Evolutionary conservation across 1,140 invertebrate genomes (phyloP), one percentile per base, ranked within the genome.

Genomic region (Zophobas atratus): DNA sequence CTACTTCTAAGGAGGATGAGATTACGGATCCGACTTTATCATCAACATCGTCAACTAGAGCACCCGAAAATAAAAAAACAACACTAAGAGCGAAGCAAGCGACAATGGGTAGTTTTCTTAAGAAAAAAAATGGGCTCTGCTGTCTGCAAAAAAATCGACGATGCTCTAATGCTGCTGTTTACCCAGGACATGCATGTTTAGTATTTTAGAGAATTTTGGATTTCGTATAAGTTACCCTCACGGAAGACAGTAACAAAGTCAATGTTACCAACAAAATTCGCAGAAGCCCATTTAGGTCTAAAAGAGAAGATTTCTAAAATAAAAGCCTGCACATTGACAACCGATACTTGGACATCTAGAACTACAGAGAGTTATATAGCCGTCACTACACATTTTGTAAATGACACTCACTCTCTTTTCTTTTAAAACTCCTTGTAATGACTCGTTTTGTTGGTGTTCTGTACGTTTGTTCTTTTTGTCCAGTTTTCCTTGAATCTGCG

Each of bases 201-300:
- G 78, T 5, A 67, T 84, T 36, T 81, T 84, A 1, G 83, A 84
- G 79, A 80, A 84, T 60, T 1, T 77, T 35, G 82, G 79, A 4
- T 85, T 85, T 77, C 73, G 56, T 85, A 84, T 51, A 41, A 79
- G 2, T 75, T 85, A 35, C 84, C 81, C 20, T 60, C 63, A 34
- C 51, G 79, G 56, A 85, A 84, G 79, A 75, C 51, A 32, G 63
- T 81, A 6, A 36, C 80, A 56, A 76, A 75, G 6, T 74, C 72
- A 0, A 46, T 83, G n/a, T 20, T 83, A 60, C 78, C 74, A 41
- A 56, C 63, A 1, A 38, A n/a, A 33, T 81, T 75, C 74, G 74
- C 76, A 48, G 34, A 82, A 63, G 5, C 43, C 36, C 48, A 70
- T 48, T 33, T 33, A 8, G 43, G 72, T 6, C 43, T 36, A 8